Conservation (phyloP, 2,113 vertebrate species). For the Ceuthmochares aereus region DNA sequence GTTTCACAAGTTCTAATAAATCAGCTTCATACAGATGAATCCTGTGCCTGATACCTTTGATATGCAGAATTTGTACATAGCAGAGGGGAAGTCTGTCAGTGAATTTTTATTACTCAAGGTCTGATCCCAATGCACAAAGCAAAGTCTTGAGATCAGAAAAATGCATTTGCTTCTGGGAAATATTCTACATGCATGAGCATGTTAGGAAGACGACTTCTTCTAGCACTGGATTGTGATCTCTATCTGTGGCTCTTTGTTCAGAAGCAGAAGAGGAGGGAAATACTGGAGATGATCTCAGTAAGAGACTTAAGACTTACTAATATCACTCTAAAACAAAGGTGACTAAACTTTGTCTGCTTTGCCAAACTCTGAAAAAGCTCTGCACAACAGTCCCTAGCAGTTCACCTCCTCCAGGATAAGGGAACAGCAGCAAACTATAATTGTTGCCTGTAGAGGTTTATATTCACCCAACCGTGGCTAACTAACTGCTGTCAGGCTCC, state of each 20-base stretch:
- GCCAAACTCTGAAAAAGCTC: not conserved
- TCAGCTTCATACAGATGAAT: not conserved
- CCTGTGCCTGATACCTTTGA: not conserved
- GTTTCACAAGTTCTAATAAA: not conserved
- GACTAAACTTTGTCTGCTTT: not conserved
- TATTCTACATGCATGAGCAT: conserved; percentile 2
- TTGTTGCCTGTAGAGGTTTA: not conserved
- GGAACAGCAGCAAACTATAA: not conserved
- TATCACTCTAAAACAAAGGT: not conserved
- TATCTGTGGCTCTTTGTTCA: conserved; percentile 18
- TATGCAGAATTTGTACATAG: conserved; percentile 15
- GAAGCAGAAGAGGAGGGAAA: not conserved
- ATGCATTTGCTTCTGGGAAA: conserved; percentile 46
- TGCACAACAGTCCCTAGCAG: not conserved
- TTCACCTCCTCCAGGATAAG: not conserved
- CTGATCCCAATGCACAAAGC: conserved; percentile 16
- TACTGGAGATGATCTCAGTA: not conserved
- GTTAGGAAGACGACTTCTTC: not conserved
- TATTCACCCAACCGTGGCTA: not conserved
- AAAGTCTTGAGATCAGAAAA: conserved; percentile 37
- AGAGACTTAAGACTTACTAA: not conserved
- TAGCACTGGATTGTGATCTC: not conserved
- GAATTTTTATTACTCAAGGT: conserved; percentile 40
- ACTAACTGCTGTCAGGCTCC: not conserved
- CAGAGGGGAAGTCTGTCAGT: conserved; percentile 33